phyloP scores from a whole-genome alignment of 2,888 invertebrate species.

The Clunio marinus region DNA sequence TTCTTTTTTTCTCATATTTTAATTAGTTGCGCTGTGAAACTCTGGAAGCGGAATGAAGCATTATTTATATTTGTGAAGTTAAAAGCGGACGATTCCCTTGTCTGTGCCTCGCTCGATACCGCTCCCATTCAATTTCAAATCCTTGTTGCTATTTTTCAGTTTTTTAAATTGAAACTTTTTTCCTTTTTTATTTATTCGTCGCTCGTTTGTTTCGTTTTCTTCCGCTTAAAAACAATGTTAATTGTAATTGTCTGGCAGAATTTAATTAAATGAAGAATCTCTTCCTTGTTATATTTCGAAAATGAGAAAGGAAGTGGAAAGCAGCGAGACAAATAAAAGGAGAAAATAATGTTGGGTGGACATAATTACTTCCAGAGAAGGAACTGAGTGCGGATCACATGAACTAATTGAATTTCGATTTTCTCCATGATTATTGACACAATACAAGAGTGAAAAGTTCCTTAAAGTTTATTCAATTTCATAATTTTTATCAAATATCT shows the following conservation, averaged over 20 bases:
- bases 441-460: too few species aligned
- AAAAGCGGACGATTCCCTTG: not conserved
- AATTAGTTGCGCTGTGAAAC: conserved; percentile 19
- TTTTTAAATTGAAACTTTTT: too few species aligned
- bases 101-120: not conserved
- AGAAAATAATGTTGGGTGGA: too few species aligned
- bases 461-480: too few species aligned
- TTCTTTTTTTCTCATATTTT: conserved; percentile 31
- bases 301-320: too few species aligned
- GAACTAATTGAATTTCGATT: too few species aligned
- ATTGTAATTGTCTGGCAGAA: conserved; percentile 35
- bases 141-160: not conserved
- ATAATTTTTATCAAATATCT: too few species aligned
- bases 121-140: not conserved
- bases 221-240: not conserved
- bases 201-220: not conserved
- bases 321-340: too few species aligned
- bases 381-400: too few species aligned
- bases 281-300: too few species aligned
- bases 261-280: conserved; percentile 36
- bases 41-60: conserved; percentile 2
- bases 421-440: too few species aligned
- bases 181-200: conserved; percentile 1
- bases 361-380: too few species aligned
- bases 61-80: conserved; percentile 17